Conservation (phyloP, 1,140 invertebrate species). For the Aphidius gifuensis region DNA sequence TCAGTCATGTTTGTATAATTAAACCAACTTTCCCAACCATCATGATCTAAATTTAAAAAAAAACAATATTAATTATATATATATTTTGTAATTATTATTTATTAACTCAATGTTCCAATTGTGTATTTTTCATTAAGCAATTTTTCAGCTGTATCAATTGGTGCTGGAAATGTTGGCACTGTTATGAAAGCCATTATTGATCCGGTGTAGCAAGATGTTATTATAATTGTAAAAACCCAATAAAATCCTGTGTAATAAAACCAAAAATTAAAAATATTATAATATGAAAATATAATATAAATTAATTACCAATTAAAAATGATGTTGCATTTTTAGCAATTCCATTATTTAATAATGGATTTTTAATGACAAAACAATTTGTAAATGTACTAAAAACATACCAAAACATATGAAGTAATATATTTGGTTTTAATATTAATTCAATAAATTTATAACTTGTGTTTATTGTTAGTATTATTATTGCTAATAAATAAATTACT, state of each 20-base stretch:
- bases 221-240: constrained; percentile 77
- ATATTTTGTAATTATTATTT: not conserved
- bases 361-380: constrained; percentile 71
- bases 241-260: constrained; percentile 60
- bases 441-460: constrained; percentile 64
- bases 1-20: constrained; percentile 60
- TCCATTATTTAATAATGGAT: constrained; percentile 65
- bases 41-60: constrained; percentile 55
- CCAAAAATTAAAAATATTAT: not conserved
- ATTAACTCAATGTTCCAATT: constrained; percentile 61
- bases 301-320: constrained; percentile 61
- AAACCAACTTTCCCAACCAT: constrained; percentile 70
- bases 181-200: constrained; percentile 79
- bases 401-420: constrained; percentile 75
- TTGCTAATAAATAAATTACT: constrained; percentile 65
- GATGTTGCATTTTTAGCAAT: constrained; percentile 67
- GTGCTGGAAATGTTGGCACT: constrained; percentile 66
- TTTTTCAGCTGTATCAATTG: constrained; percentile 64
- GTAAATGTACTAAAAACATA: constrained; percentile 80
- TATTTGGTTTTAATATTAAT: constrained; percentile 63
- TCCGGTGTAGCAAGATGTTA: constrained; percentile 74
- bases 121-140: constrained; percentile 60
- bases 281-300: constrained; percentile 12
- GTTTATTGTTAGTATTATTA: constrained; percentile 69
- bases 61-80: constrained; percentile 11